Evolutionary conservation across 1,140 invertebrate species (phyloP).

Genomic region (Andrena cerasifolii): DNA sequence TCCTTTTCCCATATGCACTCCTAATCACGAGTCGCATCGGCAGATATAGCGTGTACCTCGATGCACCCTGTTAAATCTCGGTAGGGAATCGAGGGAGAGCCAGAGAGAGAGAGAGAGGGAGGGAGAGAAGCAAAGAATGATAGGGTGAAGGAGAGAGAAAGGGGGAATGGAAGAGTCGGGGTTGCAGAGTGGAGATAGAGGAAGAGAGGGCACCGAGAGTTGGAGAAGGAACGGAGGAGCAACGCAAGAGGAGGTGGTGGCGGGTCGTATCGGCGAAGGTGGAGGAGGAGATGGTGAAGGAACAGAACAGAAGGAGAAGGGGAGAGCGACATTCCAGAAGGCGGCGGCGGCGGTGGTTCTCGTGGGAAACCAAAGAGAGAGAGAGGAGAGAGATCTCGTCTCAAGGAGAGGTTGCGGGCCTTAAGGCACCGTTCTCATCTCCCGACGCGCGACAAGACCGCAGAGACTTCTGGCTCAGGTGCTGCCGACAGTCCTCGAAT

Average conservation of each 20-base stretch:
- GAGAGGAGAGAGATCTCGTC: slow-evolving; percentile 69
- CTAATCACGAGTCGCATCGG: slow-evolving; percentile 49
- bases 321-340: slow-evolving; percentile 83
- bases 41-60: slow-evolving; percentile 30
- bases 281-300: slow-evolving; percentile 56
- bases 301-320: slow-evolving; percentile 71
- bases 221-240: slow-evolving; percentile 37
- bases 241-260: slow-evolving; percentile 37
- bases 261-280: slow-evolving; percentile 49
- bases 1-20: slow-evolving; percentile 42
- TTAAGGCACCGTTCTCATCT: slow-evolving; percentile 78
- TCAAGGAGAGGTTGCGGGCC: slow-evolving; percentile 70
- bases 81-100: slow-evolving; percentile 49
- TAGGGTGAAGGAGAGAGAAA: slow-evolving; percentile 46
- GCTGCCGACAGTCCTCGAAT: slow-evolving; percentile 57
- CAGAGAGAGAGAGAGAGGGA: slow-evolving; percentile 41
- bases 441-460: slow-evolving; percentile 70
- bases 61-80: slow-evolving; percentile 61
- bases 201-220: slow-evolving; percentile 40
- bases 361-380: slow-evolving; percentile 81
- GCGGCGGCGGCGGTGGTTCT: slow-evolving; percentile 81
- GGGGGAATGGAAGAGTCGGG: slow-evolving; percentile 56
- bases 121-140: slow-evolving; percentile 45
- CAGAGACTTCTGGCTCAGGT: slow-evolving; percentile 48
- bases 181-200: slow-evolving; percentile 48